Conservation (phyloP, 2,888 invertebrate genomes). For the Scaptomyza cyrtandrae region DNA sequence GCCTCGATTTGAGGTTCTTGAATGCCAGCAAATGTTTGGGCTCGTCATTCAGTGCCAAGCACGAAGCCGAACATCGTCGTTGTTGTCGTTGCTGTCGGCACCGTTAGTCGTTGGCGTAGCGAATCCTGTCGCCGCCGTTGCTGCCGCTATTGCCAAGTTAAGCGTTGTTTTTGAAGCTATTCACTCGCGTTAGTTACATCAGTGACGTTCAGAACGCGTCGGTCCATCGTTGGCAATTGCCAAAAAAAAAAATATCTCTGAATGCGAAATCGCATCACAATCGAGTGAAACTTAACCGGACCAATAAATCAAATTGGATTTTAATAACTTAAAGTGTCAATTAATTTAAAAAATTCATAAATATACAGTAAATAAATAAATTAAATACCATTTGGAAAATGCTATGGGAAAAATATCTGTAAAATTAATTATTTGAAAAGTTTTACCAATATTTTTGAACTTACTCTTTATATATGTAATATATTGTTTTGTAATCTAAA, state of each 20-base stretch:
- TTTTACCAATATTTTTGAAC: neutral
- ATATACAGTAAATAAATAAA: neutral
- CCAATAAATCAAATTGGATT: constrained; percentile 8
- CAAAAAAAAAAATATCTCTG: constrained; percentile 43
- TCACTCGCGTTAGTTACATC: constrained; percentile 42
- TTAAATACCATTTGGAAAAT: constrained; percentile 6
- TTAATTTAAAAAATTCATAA: constrained; percentile 7
- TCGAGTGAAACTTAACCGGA: constrained; percentile 19
- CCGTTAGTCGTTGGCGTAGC: constrained; percentile 42
- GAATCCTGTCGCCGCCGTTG: constrained; percentile 47
- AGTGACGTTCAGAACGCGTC: constrained; percentile 66
- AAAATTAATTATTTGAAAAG: neutral
- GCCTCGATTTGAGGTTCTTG: constrained; percentile 50
- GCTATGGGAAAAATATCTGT: neutral
- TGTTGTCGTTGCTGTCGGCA: constrained; percentile 41
- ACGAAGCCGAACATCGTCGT: constrained; percentile 66
- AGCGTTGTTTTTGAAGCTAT: constrained; percentile 41
- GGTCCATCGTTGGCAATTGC: constrained; percentile 40
- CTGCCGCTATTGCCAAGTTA: constrained; percentile 32
- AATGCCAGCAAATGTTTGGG: constrained; percentile 47
- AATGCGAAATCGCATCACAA: constrained; percentile 36
- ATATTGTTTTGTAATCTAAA: neutral
- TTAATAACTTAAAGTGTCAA: constrained; percentile 21
- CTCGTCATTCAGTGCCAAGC: constrained; percentile 68
- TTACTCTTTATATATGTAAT: neutral